phyloP scores from a whole-genome alignment of 2,888 invertebrate species.

The Gymnocheta viridis region DNA sequence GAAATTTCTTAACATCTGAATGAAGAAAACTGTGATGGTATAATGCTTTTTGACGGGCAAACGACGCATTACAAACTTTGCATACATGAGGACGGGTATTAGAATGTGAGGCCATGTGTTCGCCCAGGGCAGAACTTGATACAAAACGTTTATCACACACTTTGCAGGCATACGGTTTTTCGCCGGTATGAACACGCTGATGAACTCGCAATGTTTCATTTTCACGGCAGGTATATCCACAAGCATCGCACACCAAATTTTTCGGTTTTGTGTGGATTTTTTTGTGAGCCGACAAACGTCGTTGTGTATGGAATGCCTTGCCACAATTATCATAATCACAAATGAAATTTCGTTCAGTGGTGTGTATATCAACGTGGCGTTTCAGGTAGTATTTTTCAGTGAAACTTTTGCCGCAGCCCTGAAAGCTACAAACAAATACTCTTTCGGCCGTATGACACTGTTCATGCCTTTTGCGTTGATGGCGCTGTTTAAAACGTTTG shows the following conservation, averaged over 20 bases:
- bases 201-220: slow-evolving; percentile 77
- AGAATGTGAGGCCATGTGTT: slow-evolving; percentile 72
- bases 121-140: slow-evolving; percentile 70
- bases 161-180: slow-evolving; percentile 74
- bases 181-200: slow-evolving; percentile 77
- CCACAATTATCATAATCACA: slow-evolving; percentile 76
- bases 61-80: slow-evolving; percentile 74
- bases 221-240: slow-evolving; percentile 69
- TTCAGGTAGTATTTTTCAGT: slow-evolving; percentile 74
- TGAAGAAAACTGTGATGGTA: slow-evolving; percentile 76
- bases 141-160: slow-evolving; percentile 70
- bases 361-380: slow-evolving; percentile 74
- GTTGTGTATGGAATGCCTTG: slow-evolving; percentile 75
- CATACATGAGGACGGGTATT: slow-evolving; percentile 73
- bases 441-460: slow-evolving; percentile 74
- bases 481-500: slow-evolving; percentile 76
- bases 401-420: slow-evolving; percentile 76
- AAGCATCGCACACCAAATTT: slow-evolving; percentile 26
- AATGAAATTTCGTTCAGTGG: slow-evolving; percentile 73
- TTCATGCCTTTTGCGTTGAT: slow-evolving; percentile 76
- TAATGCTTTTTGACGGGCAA: slow-evolving; percentile 74
- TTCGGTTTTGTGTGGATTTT: slow-evolving; percentile 75
- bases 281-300: slow-evolving; percentile 75
- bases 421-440: slow-evolving; percentile 73
- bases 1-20: slow-evolving; percentile 75